These are phyloP conservation scores for Typhlichthys subterraneus DNA, from an alignment of 2,797 vertebrate genomes.

Conservation along the genomic window DNA sequence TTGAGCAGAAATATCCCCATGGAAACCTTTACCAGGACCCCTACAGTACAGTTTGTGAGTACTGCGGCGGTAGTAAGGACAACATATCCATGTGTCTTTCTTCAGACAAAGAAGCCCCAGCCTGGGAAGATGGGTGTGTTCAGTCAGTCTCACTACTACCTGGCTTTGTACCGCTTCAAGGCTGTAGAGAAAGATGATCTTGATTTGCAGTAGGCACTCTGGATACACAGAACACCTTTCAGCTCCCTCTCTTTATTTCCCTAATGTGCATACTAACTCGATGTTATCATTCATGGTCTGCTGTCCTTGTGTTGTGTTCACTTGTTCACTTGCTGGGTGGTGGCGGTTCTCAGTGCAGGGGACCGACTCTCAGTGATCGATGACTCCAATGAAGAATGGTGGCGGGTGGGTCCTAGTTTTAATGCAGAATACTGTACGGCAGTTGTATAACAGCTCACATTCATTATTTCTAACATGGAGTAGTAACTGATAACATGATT, in stretches of 20 bases:
- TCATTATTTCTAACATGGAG: no score
- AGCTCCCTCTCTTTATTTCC: neutral
- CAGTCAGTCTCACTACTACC: slow-evolving; percentile 88
- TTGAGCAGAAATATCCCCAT: no score
- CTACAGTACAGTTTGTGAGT: neutral
- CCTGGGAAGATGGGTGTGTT: slow-evolving; percentile 78
- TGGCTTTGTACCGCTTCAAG: slow-evolving; percentile 93
- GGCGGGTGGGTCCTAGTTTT: slow-evolving; percentile 79
- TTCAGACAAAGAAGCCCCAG: slow-evolving; percentile 86
- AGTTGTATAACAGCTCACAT: no score
- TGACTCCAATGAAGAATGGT: slow-evolving; percentile 96
- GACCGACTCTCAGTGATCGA: slow-evolving; percentile 92
- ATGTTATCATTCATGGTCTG: neutral
- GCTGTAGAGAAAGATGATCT: slow-evolving; percentile 92
- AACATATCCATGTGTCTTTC: slow-evolving; percentile 21
- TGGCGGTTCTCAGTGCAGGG: slow-evolving; percentile 78
- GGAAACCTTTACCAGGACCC: neutral
- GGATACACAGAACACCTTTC: neutral
- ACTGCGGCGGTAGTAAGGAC: neutral
- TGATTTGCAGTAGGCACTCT: slow-evolving; percentile 86
- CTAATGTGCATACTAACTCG: neutral
- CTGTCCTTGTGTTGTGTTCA: neutral
- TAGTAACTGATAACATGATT: no score
- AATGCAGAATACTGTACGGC: no score
- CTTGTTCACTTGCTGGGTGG: neutral